Evolutionary conservation across 2,888 invertebrate species (phyloP), one percentile per base, ranked within the genome.

Genomic region (Pyrochroa serraticornis): DNA sequence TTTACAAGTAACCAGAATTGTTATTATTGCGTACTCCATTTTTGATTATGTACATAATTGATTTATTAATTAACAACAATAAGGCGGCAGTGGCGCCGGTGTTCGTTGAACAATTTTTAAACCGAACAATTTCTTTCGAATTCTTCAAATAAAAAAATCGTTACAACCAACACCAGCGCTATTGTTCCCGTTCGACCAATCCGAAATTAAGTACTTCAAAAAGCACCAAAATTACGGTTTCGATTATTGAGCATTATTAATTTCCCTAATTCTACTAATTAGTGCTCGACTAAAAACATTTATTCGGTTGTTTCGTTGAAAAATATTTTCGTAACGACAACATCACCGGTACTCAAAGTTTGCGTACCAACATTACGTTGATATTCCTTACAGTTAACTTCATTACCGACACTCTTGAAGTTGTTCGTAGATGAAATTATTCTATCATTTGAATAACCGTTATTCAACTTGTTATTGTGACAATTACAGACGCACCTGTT

Each of bases 341-440:
- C 92, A 77, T 95, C 95, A 45, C 95, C 95, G 10, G 95, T 95
- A 76, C 93, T 93, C 42, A 93, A 82, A 1, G 95, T 95, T 80
- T 95, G 95, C 56, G 90, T 89, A 32, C 87, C 88, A 58, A 87
- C 84, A 68, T 86, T 85, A 8, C 62, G 75, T 77, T 77, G 81
- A 80, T 75, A 81, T 56, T 71, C 75, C 77, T 81, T 82, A 74
- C 79, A 33, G 13, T 38, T 38, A 10, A 39, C 34, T 6, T 54
- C 79, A 51, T 78, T 71, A 30, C 65, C 71, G 1, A 63, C 67
- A 54, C 69, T 71, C 31, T 73, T 69, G 57, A 71, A 77, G 58
- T 72, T 70, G 57, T 71, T 71, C 30, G 72, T 77, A 8, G 78
- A 76, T n/a, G 76, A 75, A 39, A 79, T 50, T 2, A 77, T 71